Conservation (phyloP, 2,888 invertebrate species). For the Coremacera marginata region DNA sequence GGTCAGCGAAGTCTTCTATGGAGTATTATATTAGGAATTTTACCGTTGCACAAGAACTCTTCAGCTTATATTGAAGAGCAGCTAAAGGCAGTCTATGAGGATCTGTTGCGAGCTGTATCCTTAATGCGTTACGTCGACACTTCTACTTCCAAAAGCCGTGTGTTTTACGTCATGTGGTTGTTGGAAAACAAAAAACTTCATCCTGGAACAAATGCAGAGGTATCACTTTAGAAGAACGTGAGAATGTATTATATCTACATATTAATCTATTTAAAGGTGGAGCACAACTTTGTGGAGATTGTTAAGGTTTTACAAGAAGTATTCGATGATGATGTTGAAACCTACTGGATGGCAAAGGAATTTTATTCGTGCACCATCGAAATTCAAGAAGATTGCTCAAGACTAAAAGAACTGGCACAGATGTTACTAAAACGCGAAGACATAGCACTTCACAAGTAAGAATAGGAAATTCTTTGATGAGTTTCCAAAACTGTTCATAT, state of each 20-base stretch:
- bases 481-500: not conserved
- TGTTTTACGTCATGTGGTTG: constrained; percentile 85
- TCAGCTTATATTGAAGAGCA: constrained; percentile 83
- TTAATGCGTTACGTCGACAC: constrained; percentile 77
- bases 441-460: constrained; percentile 75
- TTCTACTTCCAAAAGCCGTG: constrained; percentile 75
- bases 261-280: constrained; percentile 63
- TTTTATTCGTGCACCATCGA: constrained; percentile 79
- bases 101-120: constrained; percentile 78
- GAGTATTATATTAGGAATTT: constrained; percentile 86
- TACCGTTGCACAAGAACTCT: constrained; percentile 82
- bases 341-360: constrained; percentile 86
- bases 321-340: constrained; percentile 81
- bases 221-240: constrained; percentile 51
- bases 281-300: constrained; percentile 75
- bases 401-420: constrained; percentile 77
- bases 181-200: constrained; percentile 79
- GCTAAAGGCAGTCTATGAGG: constrained; percentile 80
- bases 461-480: not conserved
- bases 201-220: constrained; percentile 70
- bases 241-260: not conserved
- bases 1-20: constrained; percentile 82
- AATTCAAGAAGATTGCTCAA: constrained; percentile 76
- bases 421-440: constrained; percentile 84
- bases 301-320: constrained; percentile 79